phyloP scores from a whole-genome alignment of 2,797 vertebrate species.

The Phaenicophaeus curvirostris region DNA sequence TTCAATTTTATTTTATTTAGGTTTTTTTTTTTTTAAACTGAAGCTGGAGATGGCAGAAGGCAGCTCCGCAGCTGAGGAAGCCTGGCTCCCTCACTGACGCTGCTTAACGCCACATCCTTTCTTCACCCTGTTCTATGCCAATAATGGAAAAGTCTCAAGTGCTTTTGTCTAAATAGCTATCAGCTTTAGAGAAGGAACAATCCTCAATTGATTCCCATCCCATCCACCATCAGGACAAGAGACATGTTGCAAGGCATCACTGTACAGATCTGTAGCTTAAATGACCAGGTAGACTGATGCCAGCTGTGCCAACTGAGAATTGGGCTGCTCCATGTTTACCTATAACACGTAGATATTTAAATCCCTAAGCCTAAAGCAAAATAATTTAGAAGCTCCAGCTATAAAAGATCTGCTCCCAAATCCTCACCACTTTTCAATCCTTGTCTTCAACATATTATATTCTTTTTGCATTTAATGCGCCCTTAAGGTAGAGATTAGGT shows the following conservation, averaged over 20 bases:
- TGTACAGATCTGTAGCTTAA: not conserved
- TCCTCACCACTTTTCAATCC: not conserved
- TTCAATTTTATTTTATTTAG: not conserved
- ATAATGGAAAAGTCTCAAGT: not conserved
- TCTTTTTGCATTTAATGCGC: constrained; percentile 26
- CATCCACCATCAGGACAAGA: not conserved
- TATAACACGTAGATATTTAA: constrained; percentile 4
- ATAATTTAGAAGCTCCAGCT: constrained; percentile 47
- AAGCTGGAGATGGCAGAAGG: not conserved
- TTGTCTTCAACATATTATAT: not conserved
- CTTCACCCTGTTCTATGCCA: not conserved
- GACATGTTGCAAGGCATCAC: not conserved
- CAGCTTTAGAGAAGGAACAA: not conserved
- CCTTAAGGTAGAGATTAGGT: constrained; percentile 56
- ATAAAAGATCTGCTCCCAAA: constrained; percentile 31
- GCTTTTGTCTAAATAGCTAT: not conserved
- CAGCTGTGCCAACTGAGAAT: not conserved
- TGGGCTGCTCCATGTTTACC: not conserved
- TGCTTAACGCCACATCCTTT: accelerated
- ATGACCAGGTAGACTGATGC: not conserved
- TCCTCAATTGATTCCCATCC: not conserved
- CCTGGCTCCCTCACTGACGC: not conserved
- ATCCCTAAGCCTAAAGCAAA: constrained; percentile 43
- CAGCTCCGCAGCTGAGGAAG: not conserved
- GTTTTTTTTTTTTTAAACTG: not conserved